Conservation (phyloP, 2,797 vertebrate species). For the Tadarida brasiliensis region DNA sequence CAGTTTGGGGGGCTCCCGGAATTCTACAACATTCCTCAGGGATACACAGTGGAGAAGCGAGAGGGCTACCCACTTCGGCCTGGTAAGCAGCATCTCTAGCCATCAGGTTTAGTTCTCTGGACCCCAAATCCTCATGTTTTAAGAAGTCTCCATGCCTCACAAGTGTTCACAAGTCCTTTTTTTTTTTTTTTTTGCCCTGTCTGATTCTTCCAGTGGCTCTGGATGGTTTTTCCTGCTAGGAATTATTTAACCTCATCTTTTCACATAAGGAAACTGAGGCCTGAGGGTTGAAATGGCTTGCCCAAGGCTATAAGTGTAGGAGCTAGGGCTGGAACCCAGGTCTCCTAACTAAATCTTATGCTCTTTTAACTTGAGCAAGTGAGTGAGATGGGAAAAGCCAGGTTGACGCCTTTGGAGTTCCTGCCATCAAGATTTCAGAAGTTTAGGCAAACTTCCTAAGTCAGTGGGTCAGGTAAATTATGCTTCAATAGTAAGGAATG, state of each 20-base stretch:
- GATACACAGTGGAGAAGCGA: slow-evolving; percentile 97
- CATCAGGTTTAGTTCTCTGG: background rate
- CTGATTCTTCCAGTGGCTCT: background rate
- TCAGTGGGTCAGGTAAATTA: background rate
- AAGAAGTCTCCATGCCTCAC: background rate
- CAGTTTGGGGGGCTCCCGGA: slow-evolving; percentile 98
- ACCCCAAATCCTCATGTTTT: background rate
- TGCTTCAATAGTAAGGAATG: background rate
- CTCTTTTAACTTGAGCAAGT: background rate
- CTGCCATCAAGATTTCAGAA: slow-evolving; percentile 1
- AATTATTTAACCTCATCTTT: slow-evolving; percentile 28
- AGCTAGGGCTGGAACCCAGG: background rate
- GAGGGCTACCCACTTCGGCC: slow-evolving; percentile 98
- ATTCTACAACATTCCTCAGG: slow-evolving; percentile 99
- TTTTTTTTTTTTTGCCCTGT: background rate
- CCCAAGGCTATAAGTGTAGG: background rate
- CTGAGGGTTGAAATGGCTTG: background rate
- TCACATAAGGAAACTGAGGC: background rate
- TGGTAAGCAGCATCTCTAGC: slow-evolving; percentile 87
- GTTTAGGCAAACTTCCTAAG: background rate
- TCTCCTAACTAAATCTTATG: background rate
- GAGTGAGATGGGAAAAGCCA: background rate
- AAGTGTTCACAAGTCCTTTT: background rate
- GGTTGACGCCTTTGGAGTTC: background rate
- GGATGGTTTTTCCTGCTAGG: slow-evolving; percentile 27